Conservation (phyloP, 23 tunicate genomes). For the Oikopleura dioica region DNA sequence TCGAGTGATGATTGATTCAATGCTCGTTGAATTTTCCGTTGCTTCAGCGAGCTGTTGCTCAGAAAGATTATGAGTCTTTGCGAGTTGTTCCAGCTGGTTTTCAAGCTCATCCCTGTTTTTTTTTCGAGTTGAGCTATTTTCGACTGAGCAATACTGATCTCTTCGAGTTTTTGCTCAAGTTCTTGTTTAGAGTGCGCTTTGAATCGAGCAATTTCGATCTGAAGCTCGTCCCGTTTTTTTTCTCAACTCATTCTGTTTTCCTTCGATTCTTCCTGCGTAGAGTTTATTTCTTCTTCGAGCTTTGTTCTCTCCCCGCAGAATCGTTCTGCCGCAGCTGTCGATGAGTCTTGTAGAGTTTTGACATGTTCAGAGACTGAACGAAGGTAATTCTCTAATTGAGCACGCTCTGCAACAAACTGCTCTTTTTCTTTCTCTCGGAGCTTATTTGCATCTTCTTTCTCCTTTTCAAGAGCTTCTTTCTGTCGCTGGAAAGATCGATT, state of each 20-base stretch:
- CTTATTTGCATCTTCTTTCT: neutral
- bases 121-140: conserved; percentile 1
- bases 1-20: neutral
- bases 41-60: conserved; percentile 5
- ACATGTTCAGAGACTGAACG: conserved; percentile 9
- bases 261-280: neutral
- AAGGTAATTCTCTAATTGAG: conserved; percentile 4
- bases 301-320: neutral
- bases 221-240: neutral
- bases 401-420: neutral
- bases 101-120: neutral
- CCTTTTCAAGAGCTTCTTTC: neutral
- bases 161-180: conserved; percentile 1
- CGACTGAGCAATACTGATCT: neutral
- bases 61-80: neutral
- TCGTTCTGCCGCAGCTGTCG: neutral
- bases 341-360: neutral
- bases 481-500: neutral
- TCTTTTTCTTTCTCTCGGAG: neutral
- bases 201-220: conserved; percentile 1
- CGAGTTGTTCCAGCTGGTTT: neutral
- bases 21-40: neutral
- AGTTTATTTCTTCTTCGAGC: neutral
- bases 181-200: no score
- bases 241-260: neutral